Percentiles rank a stretch among this genome's conserved stretches.
These are phyloP conservation scores for Myanophis thanlyinensis DNA, from an alignment of 2,113 vertebrate species.

Conservation along the genomic window DNA sequence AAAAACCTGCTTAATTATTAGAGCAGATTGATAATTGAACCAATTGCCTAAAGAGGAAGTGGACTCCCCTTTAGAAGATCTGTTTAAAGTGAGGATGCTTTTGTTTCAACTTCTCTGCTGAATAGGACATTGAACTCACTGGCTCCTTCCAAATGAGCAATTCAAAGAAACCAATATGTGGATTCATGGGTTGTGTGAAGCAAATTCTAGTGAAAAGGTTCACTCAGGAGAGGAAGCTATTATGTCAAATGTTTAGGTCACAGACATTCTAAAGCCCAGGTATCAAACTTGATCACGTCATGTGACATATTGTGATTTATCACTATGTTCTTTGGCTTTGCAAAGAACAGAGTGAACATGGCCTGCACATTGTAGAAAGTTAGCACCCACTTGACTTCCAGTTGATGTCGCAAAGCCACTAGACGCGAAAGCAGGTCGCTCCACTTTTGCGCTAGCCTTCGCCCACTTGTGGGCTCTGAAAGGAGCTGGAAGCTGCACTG, in stretches of 20 bases:
- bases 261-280: background rate
- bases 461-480: too few relatives aligned
- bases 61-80: background rate
- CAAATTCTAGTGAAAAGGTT: background rate
- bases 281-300: too few relatives aligned
- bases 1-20: background rate
- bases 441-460: too few relatives aligned
- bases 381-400: too few relatives aligned
- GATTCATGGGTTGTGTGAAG: background rate
- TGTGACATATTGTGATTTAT: too few relatives aligned
- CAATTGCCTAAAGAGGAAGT: background rate
- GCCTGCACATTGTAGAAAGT: too few relatives aligned
- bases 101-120: background rate
- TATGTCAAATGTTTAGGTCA: background rate
- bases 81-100: background rate
- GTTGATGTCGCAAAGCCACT: too few relatives aligned
- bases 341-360: too few relatives aligned
- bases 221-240: background rate
- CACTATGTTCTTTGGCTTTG: too few relatives aligned
- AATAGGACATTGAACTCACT: background rate
- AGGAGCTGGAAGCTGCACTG: too few relatives aligned
- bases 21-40: background rate
- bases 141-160: background rate
- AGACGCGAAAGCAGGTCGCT: too few relatives aligned
- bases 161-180: background rate